Evolutionary conservation across 2,113 vertebrate species (phyloP).

Genomic region (Amblyornis subalaris): DNA sequence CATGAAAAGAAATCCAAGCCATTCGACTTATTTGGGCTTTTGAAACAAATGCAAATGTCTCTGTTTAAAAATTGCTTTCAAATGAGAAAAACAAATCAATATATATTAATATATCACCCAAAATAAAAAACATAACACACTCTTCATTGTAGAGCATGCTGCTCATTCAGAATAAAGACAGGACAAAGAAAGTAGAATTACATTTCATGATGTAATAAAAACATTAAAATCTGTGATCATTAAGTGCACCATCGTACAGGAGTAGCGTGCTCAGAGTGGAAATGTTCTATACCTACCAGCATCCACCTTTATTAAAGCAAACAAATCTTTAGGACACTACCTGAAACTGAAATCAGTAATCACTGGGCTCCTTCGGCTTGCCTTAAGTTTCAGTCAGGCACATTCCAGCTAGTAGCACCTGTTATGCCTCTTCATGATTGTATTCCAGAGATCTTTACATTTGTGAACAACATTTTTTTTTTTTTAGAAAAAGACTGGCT

Average conservation of each 20-base stretch:
- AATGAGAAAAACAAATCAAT: slow-evolving; percentile 34
- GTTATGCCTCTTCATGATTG: slow-evolving; percentile 10
- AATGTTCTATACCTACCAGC: slow-evolving; percentile 76
- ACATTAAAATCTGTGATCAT: slow-evolving; percentile 69
- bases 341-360: slow-evolving; percentile 9
- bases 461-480: not conserved
- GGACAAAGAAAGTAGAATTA: slow-evolving; percentile 68
- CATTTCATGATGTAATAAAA: slow-evolving; percentile 75
- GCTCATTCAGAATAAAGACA: slow-evolving; percentile 42
- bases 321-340: slow-evolving; percentile 6
- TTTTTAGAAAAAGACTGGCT: slow-evolving; percentile 39
- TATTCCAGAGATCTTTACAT: not conserved
- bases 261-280: slow-evolving; percentile 79
- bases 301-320: slow-evolving; percentile 65
- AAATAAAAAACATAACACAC: slow-evolving; percentile 34
- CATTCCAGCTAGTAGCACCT: slow-evolving; percentile 32
- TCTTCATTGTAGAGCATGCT: slow-evolving; percentile 30
- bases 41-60: slow-evolving; percentile 32
- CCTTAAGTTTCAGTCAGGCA: slow-evolving; percentile 10
- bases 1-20: slow-evolving; percentile 49
- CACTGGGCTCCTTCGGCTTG: not conserved
- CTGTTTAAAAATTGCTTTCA: slow-evolving; percentile 40
- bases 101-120: slow-evolving; percentile 48
- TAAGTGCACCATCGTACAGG: slow-evolving; percentile 77
- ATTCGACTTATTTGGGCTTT: slow-evolving; percentile 34